Evolutionary conservation across 1,140 invertebrate genomes (phyloP).

Genomic region (Nomia melanderi): DNA sequence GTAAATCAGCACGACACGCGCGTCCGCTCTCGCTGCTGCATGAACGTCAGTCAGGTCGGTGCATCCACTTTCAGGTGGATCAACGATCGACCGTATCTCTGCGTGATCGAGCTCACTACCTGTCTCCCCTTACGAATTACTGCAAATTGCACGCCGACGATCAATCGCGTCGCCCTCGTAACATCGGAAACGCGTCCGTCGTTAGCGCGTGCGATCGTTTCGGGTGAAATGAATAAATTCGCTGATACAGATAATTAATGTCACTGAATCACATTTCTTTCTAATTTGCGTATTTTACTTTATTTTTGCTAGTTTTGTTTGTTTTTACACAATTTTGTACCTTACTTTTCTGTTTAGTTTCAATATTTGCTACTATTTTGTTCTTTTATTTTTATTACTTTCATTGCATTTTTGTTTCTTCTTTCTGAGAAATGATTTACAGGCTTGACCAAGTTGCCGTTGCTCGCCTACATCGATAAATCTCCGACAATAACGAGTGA

Average conservation of each 20-base stretch:
- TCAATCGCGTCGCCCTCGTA: constrained; percentile 17
- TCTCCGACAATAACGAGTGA: constrained; percentile 12
- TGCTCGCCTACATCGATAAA: constrained; percentile 7
- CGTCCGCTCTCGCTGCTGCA: constrained; percentile 4
- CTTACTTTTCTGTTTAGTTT: no score
- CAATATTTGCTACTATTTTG: no score
- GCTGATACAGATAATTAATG: constrained; percentile 12
- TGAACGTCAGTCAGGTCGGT: not conserved
- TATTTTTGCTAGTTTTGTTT: no score
- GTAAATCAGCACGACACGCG: constrained; percentile 23
- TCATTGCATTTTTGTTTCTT: no score
- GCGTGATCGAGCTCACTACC: constrained; percentile 42
- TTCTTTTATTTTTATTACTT: not conserved
- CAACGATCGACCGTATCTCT: constrained; percentile 28
- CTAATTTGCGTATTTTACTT: no score
- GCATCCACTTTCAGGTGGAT: constrained; percentile 11
- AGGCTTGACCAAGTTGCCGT: constrained; percentile 31
- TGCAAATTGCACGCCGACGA: constrained; percentile 59
- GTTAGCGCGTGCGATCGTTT: not conserved
- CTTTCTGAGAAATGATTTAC: constrained; percentile 5
- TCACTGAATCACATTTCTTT: not conserved
- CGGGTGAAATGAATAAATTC: constrained; percentile 12
- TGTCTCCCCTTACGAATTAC: constrained; percentile 34
- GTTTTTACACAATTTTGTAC: no score
- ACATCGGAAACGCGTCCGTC: not conserved